These are phyloP conservation scores for Orthosia gracilis DNA, from an alignment of 2,888 invertebrate genomes.

Conservation along the genomic window DNA sequence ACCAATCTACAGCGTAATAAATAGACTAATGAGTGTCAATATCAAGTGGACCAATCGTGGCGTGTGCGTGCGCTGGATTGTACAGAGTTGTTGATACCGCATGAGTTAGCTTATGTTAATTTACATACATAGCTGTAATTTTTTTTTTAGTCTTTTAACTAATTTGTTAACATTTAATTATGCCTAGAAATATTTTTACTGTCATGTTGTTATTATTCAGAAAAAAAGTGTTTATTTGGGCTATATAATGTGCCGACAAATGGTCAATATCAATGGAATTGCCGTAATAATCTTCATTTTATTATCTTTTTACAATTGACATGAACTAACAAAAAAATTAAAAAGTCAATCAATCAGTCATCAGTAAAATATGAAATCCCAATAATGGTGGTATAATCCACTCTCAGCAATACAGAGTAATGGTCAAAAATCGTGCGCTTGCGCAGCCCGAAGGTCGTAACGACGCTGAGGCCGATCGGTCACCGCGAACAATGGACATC, in stretches of 20 bases:
- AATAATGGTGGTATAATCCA: slow-evolving; percentile 61
- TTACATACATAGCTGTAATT: too few relatives aligned
- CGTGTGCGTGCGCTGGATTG: slow-evolving; percentile 53
- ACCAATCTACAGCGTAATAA: slow-evolving; percentile 87
- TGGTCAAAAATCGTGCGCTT: slow-evolving; percentile 88
- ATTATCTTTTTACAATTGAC: too few relatives aligned
- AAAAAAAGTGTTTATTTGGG: too few relatives aligned
- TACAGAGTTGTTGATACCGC: slow-evolving; percentile 75
- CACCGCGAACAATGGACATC: slow-evolving; percentile 89
- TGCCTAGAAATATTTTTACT: too few relatives aligned
- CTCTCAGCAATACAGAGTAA: slow-evolving; percentile 75
- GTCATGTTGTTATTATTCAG: too few relatives aligned
- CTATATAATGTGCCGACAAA: too few relatives aligned
- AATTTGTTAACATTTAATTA: too few relatives aligned
- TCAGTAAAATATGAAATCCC: too few relatives aligned
- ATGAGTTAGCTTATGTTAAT: background rate
- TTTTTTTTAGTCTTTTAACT: background rate
- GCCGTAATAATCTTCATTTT: too few relatives aligned
- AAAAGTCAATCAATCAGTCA: background rate
- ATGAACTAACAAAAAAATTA: background rate
- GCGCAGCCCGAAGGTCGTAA: slow-evolving; percentile 84
- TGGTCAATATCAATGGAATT: too few relatives aligned
- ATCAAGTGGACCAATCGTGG: slow-evolving; percentile 81
- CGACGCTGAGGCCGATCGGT: slow-evolving; percentile 85
- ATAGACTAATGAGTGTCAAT: slow-evolving; percentile 89